Conservation (phyloP, 2,113 vertebrate genomes). For the Poecile atricapillus region DNA sequence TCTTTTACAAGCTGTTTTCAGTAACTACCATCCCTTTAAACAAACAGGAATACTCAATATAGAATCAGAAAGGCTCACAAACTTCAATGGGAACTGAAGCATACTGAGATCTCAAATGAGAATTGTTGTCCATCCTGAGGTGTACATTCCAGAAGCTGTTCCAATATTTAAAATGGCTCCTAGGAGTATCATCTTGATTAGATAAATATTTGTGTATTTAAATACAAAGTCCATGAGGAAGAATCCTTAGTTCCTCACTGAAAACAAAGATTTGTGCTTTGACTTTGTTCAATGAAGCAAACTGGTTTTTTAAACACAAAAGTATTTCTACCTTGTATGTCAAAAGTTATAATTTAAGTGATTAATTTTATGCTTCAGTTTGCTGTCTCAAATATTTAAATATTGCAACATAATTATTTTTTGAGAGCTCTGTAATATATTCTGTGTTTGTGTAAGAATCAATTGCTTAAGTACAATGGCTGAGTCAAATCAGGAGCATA, state of each 20-base stretch:
- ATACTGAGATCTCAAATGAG: not conserved
- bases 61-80: not conserved
- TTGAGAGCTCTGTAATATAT: not conserved
- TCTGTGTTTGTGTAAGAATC: not conserved
- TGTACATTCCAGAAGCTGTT: not conserved
- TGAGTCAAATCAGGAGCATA: not conserved
- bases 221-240: not conserved
- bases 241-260: not conserved
- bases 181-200: not conserved
- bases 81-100: not conserved
- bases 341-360: not conserved
- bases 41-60: not conserved
- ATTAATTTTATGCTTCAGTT: not conserved
- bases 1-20: not conserved
- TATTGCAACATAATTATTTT: not conserved
- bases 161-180: not conserved
- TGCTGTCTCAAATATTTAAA: not conserved
- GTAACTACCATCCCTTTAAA: not conserved
- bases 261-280: not conserved
- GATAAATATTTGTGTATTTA: not conserved
- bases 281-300: not conserved
- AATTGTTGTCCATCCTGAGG: not conserved
- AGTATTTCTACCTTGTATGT: not conserved
- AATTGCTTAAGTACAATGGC: not conserved
- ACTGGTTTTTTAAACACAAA: not conserved